These are phyloP conservation scores for Turdus rufiventris DNA, from an alignment of 2,113 vertebrate species.

Conservation along the genomic window DNA sequence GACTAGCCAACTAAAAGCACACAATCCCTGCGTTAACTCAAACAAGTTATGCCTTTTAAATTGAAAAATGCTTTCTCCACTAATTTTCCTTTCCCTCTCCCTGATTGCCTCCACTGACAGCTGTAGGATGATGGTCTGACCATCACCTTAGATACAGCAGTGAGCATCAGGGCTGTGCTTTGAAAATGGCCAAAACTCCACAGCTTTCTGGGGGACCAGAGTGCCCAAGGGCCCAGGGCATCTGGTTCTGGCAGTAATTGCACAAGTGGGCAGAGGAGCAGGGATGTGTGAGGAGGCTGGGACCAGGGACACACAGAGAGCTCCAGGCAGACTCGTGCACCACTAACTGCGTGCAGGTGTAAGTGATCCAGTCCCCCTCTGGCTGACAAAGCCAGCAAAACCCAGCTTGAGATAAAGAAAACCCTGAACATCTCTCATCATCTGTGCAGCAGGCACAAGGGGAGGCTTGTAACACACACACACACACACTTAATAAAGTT, in stretches of 20 bases:
- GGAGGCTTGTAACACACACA: neutral
- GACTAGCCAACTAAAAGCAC: neutral
- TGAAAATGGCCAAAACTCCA: neutral
- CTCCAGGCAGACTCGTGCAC: neutral
- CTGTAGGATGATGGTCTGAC: neutral
- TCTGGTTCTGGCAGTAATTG: neutral
- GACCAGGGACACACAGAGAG: rapidly evolving
- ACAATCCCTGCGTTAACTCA: neutral
- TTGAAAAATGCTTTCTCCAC: neutral
- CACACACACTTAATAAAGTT: neutral
- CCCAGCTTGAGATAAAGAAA: neutral
- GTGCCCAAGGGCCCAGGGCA: neutral
- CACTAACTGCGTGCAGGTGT: neutral
- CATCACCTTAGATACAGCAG: neutral
- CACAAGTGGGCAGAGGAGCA: neutral
- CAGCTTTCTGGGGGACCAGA: neutral
- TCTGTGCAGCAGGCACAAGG: neutral
- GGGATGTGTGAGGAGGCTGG: neutral
- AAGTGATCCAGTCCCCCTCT: neutral
- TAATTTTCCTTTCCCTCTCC: neutral
- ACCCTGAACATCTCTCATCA: neutral
- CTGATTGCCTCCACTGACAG: neutral
- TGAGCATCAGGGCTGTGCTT: neutral
- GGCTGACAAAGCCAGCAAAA: neutral
- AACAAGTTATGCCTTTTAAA: neutral